Evolutionary conservation across 2,888 invertebrate species (phyloP), one percentile per base, ranked within the genome.

Genomic region (Drosophila setosimentum): DNA sequence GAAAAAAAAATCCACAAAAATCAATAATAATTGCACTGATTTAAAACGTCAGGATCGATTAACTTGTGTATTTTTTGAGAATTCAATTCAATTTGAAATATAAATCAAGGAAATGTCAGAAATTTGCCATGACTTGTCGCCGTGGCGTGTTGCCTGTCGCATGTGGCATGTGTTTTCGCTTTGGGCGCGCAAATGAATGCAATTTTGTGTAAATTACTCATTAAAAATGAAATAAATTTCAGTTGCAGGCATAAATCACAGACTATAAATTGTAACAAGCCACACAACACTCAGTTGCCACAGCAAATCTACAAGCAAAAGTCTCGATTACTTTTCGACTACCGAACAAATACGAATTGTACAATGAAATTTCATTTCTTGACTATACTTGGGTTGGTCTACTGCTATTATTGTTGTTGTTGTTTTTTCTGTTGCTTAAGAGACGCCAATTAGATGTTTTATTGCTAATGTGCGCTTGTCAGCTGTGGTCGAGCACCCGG

Each of bases 221-320:
- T 90, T 90, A 90, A 86, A 89, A 87, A 77, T 78, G 83, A 91
- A 82, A 91, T 91, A 87, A 89, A 89, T 89, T 89, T 88, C 76
- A 74, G 72, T 71, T 64, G 65, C 80, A 57, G 78, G 80, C 83
- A 89, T 87, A 89, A 89, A 89, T 90, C 91, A 89, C 85, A 74
- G 82, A 83, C 83, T 72, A 76, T 83, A 87, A 87, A 89, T 63
- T 82, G 76, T 72, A 79, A 77, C 80, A 80, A 65, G 64, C 64
- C 57, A 13, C 33, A 32, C 49, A 54, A 63, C 40, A 49, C 51
- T 68, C 65, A 71, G 64, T 64, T 76, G 76, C 63, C 60, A 68
- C 50, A 74, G 73, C 70, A 75, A 80, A 75, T 74, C 78, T 75
- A 54, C 59, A 80, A 86, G 83, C 79, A 87, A 89, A 85, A 86